A percentile compares a stretch with the other conserved stretches of the same genome.
These are phyloP conservation scores for Pachydiplax longipennis DNA, from an alignment of 2,888 invertebrate species.

Conservation along the genomic window DNA sequence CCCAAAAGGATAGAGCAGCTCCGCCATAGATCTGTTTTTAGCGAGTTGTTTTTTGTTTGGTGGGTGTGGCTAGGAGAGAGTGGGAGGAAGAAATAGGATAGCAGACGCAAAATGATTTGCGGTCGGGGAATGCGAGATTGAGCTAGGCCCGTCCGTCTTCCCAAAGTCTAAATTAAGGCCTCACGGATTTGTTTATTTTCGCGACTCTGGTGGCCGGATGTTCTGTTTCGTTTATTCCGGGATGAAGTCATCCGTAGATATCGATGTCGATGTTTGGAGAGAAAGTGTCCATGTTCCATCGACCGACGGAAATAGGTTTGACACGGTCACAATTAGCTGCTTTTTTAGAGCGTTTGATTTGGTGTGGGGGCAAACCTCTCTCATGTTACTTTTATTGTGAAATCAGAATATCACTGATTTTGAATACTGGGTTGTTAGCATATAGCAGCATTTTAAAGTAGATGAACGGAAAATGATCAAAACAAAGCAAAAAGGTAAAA, in stretches of 20 bases:
- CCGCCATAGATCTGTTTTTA: neutral
- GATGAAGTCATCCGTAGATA: neutral
- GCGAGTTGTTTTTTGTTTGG: neutral
- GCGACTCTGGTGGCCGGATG: neutral
- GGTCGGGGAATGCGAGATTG: neutral
- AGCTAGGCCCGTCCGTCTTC: neutral
- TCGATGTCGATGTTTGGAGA: neutral
- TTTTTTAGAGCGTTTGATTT: neutral
- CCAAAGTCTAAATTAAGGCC: neutral
- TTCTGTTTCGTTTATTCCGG: neutral
- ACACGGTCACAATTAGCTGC: no score
- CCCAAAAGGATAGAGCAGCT: neutral
- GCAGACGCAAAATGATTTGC: neutral
- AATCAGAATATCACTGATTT: no score
- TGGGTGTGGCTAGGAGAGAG: neutral
- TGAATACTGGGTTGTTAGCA: no score
- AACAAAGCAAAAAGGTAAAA: no score
- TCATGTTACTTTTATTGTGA: no score
- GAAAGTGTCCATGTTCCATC: no score
- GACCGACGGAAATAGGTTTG: no score
- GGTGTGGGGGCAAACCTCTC: neutral
- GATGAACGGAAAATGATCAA: no score
- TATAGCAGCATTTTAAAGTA: no score
- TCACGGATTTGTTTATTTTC: neutral
- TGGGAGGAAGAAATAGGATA: neutral